Conservation (phyloP, 2,888 invertebrate genomes). For the Coleophora deauratella region DNA sequence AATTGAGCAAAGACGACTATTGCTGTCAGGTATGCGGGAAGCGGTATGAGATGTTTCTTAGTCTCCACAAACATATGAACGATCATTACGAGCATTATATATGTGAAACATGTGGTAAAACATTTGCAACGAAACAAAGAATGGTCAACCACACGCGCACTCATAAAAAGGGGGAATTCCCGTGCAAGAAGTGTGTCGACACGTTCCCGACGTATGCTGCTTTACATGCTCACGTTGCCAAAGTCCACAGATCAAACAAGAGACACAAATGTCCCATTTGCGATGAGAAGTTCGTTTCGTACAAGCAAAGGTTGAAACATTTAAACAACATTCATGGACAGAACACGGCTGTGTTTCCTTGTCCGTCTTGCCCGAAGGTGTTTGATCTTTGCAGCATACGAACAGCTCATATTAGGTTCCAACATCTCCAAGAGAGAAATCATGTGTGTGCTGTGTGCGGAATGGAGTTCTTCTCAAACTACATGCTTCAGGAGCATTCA, state of each 20-base stretch:
- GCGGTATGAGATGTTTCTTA: constrained; percentile 58
- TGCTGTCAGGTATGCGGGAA: constrained; percentile 59
- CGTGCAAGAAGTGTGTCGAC: constrained; percentile 53
- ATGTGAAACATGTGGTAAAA: constrained; percentile 63
- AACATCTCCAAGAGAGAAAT: constrained; percentile 60
- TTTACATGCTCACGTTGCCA: constrained; percentile 50
- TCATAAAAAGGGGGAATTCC: constrained; percentile 51
- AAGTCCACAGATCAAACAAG: constrained; percentile 51
- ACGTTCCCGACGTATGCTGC: constrained; percentile 46
- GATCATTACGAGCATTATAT: constrained; percentile 62
- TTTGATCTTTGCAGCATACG: constrained; percentile 58
- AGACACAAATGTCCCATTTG: constrained; percentile 65
- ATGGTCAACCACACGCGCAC: constrained; percentile 58
- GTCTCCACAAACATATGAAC: constrained; percentile 64
- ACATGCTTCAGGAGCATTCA: constrained; percentile 70
- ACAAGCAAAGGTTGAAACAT: constrained; percentile 57
- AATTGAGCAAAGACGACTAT: constrained; percentile 50
- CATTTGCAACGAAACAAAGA: constrained; percentile 54
- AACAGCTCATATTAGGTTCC: constrained; percentile 55
- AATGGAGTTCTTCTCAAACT: constrained; percentile 71
- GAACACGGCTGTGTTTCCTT: constrained; percentile 55
- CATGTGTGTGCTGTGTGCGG: constrained; percentile 66
- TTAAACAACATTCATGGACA: constrained; percentile 51
- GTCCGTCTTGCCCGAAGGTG: constrained; percentile 55
- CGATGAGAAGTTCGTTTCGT: constrained; percentile 58